Evolutionary conservation across 1,140 invertebrate species (phyloP).

Genomic region (Pararge aegeria): DNA sequence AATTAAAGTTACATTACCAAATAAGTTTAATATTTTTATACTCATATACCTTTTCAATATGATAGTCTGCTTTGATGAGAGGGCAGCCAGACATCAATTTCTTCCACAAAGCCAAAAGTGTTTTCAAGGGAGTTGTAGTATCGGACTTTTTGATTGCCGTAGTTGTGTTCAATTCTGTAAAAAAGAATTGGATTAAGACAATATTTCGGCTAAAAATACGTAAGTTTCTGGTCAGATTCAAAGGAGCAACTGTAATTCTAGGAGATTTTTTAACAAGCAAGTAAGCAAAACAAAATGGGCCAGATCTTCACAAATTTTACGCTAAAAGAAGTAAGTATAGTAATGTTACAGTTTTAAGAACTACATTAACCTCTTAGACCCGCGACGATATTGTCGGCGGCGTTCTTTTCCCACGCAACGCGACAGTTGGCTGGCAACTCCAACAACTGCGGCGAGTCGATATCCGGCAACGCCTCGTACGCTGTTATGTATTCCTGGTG

Average conservation of each 20-base stretch:
- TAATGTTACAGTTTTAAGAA: too few relatives aligned
- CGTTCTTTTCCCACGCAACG: constrained; percentile 57
- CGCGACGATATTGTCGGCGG: constrained; percentile 44
- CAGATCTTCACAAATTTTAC: too few relatives aligned
- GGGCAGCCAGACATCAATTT: constrained; percentile 64
- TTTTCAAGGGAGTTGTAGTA: constrained; percentile 39
- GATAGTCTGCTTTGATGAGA: constrained; percentile 53
- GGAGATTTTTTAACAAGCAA: too few relatives aligned
- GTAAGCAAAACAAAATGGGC: too few relatives aligned
- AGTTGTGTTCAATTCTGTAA: constrained; percentile 53
- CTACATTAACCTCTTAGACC: constrained; percentile 51
- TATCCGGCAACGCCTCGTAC: constrained; percentile 48
- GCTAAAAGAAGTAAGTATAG: too few relatives aligned
- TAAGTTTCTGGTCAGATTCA: too few relatives aligned
- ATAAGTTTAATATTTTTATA: too few relatives aligned
- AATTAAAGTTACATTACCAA: too few relatives aligned
- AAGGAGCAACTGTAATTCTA: too few relatives aligned
- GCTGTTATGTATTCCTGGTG: constrained; percentile 49
- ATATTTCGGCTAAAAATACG: neutral
- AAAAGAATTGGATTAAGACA: neutral
- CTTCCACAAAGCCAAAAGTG: constrained; percentile 60
- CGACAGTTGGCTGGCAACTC: constrained; percentile 62
- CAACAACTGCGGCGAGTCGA: constrained; percentile 56
- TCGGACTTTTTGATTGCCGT: constrained; percentile 31
- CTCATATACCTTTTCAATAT: constrained; percentile 39